Percentiles rank a stretch among this genome's conserved stretches.
phyloP scores from a whole-genome alignment of 1,140 invertebrate species.

The Popillia japonica region DNA sequence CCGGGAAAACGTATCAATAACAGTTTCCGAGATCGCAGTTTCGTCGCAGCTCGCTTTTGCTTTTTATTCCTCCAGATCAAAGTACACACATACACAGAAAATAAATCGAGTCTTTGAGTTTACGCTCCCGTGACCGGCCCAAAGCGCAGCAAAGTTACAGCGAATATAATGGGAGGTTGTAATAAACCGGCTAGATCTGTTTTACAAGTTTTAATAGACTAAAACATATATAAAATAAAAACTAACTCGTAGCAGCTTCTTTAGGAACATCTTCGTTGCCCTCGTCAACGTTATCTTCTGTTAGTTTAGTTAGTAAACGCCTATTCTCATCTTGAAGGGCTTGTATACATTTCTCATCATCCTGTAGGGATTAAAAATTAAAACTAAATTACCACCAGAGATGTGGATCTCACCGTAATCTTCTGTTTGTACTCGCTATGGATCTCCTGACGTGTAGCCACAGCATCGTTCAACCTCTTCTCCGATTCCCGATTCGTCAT shows the following conservation, averaged over 20 bases:
- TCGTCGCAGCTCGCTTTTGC: too few relatives aligned
- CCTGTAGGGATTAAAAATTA: slow-evolving; percentile 44
- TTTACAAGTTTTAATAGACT: too few relatives aligned
- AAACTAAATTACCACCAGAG: background rate
- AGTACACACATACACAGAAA: too few relatives aligned
- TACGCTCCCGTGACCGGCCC: too few relatives aligned
- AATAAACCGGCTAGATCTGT: too few relatives aligned
- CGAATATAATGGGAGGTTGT: too few relatives aligned
- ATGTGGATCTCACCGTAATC: slow-evolving; percentile 59
- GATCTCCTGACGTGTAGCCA: slow-evolving; percentile 68
- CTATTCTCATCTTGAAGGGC: slow-evolving; percentile 53
- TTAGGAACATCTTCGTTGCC: background rate
- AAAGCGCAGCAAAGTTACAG: too few relatives aligned
- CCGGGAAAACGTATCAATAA: slow-evolving; percentile 5
- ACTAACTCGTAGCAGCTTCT: too few relatives aligned
- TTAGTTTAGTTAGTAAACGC: slow-evolving; percentile 43
- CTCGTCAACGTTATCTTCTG: background rate
- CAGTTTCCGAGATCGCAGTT: too few relatives aligned
- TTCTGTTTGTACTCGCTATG: slow-evolving; percentile 69
- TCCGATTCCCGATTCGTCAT: slow-evolving; percentile 66
- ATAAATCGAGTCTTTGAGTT: too few relatives aligned
- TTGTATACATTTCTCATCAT: slow-evolving; percentile 49
- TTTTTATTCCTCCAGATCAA: too few relatives aligned
- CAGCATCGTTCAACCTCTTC: slow-evolving; percentile 67
- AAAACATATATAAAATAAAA: too few relatives aligned